These are phyloP conservation scores for Calyptomena viridis DNA, from an alignment of 2,113 vertebrate species.

Conservation along the genomic window DNA sequence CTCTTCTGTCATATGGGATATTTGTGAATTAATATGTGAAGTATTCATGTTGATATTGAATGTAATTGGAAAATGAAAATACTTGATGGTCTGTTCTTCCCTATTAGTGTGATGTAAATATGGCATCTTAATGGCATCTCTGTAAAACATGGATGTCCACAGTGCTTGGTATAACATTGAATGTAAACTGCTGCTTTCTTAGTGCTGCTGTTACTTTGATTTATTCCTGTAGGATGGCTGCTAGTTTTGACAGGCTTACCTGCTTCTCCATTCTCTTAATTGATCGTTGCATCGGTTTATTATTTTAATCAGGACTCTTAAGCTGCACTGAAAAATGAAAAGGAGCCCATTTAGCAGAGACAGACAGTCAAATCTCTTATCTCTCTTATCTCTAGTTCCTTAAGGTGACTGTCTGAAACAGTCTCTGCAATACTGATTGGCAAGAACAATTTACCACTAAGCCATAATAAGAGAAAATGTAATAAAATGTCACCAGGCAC, in stretches of 20 bases:
- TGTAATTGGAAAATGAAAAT: not conserved
- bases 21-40: not conserved
- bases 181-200: not conserved
- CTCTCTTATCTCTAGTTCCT: not conserved
- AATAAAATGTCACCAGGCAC: slow-evolving; percentile 65
- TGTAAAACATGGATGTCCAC: not conserved
- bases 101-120: not conserved
- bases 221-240: not conserved
- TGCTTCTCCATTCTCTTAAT: not conserved
- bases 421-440: slow-evolving; percentile 41
- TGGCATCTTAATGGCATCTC: not conserved
- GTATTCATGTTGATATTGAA: not conserved
- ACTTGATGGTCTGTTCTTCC: not conserved
- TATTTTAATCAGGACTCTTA: not conserved
- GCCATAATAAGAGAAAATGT: slow-evolving; percentile 67
- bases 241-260: not conserved
- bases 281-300: not conserved
- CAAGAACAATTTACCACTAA: slow-evolving; percentile 60
- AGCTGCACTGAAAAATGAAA: not conserved
- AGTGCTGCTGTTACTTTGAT: not conserved
- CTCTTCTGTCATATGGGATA: not conserved
- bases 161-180: not conserved
- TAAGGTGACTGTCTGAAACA: not conserved
- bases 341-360: not conserved
- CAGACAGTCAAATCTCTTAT: not conserved